Base-by-base conservation (phyloP, 2,888 invertebrate genomes). In the Meghimatium bilineatum region DNA sequence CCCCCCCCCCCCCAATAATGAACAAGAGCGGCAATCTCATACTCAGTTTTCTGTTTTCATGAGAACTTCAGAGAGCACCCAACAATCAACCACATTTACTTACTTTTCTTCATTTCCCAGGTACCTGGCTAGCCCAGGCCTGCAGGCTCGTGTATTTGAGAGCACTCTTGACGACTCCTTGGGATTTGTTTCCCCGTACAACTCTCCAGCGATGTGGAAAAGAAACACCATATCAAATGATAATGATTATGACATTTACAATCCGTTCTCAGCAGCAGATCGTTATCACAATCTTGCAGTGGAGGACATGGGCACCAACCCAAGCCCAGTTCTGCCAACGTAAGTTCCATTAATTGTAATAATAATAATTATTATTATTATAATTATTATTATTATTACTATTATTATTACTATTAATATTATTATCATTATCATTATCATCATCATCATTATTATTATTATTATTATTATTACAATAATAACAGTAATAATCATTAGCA, bases 141-240 rank as follows among this genome's bases (percentile, higher is more conserved):
- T 84, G 3, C 29, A 85, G 23, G 81, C 88, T 1, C 38, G 82
- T 34, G 75, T 86, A 1, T 74, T 88, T 20, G 77, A 83, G 14
- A 86, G 77, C 34, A 88, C 88, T 2, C 52, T 34, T 17, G 87
- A 86, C 0, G 87, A 87, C 63, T 60, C 82, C 8, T 76, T 87
- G 26, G 79, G 78, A 38, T 88, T 87, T 76, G 87, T 88, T 5
- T 77, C 76, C 17, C 63, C 83, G 32, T 89, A 88, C 72, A 63
- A 67, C 66, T 85, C 75, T 0, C 71, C 85, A 12, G 77, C 86
- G 5, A 85, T 89, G 81, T 90, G 87, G 88, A 90, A 89, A 81
- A 74, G 90, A 38, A 71, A 75, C 52, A 69, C 63, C 12, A 77
- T 74, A 34, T 34, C 60, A 3, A 69, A 60, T 1, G 83, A 78